Evolutionary conservation across 2,888 invertebrate genomes (phyloP), one percentile per base, ranked within the genome.

Genomic region (Argyresthia goedartella): DNA sequence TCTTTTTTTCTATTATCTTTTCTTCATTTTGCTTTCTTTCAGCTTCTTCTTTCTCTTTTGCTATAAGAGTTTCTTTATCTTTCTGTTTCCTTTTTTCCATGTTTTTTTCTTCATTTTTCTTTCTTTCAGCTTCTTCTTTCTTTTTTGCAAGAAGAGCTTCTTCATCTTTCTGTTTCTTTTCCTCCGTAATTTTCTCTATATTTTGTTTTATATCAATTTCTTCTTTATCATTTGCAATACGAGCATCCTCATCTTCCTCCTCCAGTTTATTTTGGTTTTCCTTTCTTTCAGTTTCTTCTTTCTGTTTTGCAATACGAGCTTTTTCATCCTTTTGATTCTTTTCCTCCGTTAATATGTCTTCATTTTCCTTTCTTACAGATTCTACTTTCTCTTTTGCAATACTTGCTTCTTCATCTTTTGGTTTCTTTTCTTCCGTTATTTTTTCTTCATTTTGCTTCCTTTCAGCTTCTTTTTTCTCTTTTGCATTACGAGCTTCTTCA

Each of bases 201-300:
- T 58, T 56, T 33, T 59, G 60, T 15, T 60, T 56, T 47, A 57
- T n/a, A n/a, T n/a, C n/a, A n/a, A n/a, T 50, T 9, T 14, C 57
- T 53, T 7, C 57, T 52, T 59, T 55, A 33, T 65, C 58, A 25
- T 56, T 53, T 44, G 6, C 4, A 9, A 36, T 35, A 0, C 25
- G 35, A 9, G 25, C 16, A 2, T 34, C 43, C 45, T 36, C 14
- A 45, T 45, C 51, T 39, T 47, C 25, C 8, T 7, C 3, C 8
- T 52, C 47, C 4, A n/a, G n/a, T n/a, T n/a, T n/a, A n/a, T n/a
- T n/a, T n/a, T n/a, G n/a, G n/a, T n/a, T n/a, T n/a, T n/a, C n/a
- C n/a, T n/a, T n/a, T 45, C 48, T 46, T 8, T 42, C 47, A 8
- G 8, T 4, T 13, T 52, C 51, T 33, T 51, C 53, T 15, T 34